These are phyloP conservation scores for Netelia virgata DNA, from an alignment of 2,888 invertebrate genomes.

Conservation along the genomic window DNA sequence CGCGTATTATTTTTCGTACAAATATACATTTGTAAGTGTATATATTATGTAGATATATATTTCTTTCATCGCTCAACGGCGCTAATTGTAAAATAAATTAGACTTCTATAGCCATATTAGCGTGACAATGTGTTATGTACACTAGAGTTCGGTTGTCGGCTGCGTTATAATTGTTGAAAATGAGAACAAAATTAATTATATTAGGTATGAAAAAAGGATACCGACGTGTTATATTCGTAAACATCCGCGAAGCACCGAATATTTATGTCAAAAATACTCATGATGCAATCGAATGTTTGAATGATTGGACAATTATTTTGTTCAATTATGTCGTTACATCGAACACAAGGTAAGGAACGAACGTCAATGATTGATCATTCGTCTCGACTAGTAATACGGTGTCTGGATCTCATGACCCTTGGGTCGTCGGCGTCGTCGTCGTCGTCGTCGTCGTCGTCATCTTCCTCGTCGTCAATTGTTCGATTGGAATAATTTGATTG, in stretches of 20 bases:
- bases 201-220: not conserved
- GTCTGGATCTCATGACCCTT: conserved; percentile 78
- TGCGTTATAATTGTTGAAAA: conserved; percentile 25
- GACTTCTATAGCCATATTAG: not conserved
- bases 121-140: not conserved
- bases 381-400: conserved; percentile 52
- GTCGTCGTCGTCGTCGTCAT: conserved; percentile 70
- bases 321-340: conserved; percentile 49
- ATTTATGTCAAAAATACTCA: not conserved
- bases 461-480: conserved; percentile 75
- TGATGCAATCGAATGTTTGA: not conserved
- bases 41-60: conserved; percentile 16
- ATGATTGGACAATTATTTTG: conserved; percentile 5
- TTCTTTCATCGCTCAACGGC: conserved; percentile 9
- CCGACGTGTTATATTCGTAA: not conserved
- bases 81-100: conserved; percentile 23
- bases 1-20: conserved; percentile 1
- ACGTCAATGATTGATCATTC: conserved; percentile 60
- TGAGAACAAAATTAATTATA: conserved; percentile 35
- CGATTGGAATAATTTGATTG: conserved; percentile 78
- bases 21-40: conserved; percentile 13
- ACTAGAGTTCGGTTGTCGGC: not conserved
- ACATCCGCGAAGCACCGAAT: not conserved
- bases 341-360: conserved; percentile 36
- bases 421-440: conserved; percentile 71